Evolutionary conservation across 2,888 invertebrate species (phyloP).

Genomic region (Philopedon plagiatum): DNA sequence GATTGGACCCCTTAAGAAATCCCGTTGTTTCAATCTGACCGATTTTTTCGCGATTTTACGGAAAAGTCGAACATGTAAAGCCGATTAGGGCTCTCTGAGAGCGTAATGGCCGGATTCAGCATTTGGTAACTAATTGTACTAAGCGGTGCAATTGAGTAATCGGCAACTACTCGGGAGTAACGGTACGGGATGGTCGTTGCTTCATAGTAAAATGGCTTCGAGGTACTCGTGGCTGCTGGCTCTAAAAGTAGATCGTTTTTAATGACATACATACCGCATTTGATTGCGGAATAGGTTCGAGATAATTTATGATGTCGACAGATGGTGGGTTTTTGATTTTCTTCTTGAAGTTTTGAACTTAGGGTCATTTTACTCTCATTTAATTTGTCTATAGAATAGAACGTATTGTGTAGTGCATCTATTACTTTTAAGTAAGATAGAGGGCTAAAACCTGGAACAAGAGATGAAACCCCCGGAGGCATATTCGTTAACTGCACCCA

Average conservation of each 20-base stretch:
- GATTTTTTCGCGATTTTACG: not conserved
- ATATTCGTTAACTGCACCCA: too few species aligned
- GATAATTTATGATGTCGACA: not conserved
- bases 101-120: conserved; percentile 3
- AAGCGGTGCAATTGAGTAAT: not conserved
- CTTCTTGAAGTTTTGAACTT: too few species aligned
- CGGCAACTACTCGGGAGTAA: not conserved
- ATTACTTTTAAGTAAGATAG: too few species aligned
- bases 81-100: not conserved
- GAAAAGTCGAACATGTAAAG: conserved; percentile 16
- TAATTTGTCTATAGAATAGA: too few species aligned
- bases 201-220: conserved; percentile 4
- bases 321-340: too few species aligned
- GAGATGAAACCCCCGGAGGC: too few species aligned
- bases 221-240: not conserved
- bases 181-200: not conserved
- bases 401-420: too few species aligned
- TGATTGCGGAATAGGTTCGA: not conserved
- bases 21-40: conserved; percentile 8
- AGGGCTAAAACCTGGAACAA: too few species aligned
- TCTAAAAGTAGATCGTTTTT: not conserved
- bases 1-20: not conserved
- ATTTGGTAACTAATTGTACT: conserved; percentile 12
- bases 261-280: not conserved
- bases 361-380: too few species aligned